phyloP scores from a whole-genome alignment of 2,888 invertebrate species.

The Chrysopilus asiliformis region DNA sequence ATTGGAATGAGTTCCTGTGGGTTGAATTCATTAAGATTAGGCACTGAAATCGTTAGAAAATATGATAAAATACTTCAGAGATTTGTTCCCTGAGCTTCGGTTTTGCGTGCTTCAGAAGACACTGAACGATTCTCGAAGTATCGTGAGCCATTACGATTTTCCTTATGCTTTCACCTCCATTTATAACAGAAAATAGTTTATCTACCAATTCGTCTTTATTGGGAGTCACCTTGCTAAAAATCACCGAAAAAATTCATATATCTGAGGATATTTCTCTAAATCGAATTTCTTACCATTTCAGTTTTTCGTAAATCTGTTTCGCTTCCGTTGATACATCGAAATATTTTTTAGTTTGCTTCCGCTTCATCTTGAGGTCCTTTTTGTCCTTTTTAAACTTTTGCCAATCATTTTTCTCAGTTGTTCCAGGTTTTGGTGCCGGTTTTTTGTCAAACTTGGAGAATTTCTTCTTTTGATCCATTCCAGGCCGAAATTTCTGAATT shows the following conservation, averaged over 20 bases:
- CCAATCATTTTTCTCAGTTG: neutral
- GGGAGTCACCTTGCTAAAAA: slow-evolving; percentile 36
- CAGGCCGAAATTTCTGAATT: too few relatives aligned
- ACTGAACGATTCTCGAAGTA: slow-evolving; percentile 78
- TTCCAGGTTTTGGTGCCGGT: too few relatives aligned
- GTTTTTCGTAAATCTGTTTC: slow-evolving; percentile 46
- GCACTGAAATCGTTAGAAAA: neutral
- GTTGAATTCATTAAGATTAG: neutral
- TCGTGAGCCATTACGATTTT: slow-evolving; percentile 73
- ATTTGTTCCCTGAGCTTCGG: slow-evolving; percentile 53
- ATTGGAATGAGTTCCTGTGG: slow-evolving; percentile 57
- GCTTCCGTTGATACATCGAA: slow-evolving; percentile 36
- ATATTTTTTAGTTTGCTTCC: neutral
- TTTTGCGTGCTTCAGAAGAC: slow-evolving; percentile 60
- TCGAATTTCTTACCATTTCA: slow-evolving; percentile 25
- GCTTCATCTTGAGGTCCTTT: neutral
- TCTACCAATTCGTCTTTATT: slow-evolving; percentile 40
- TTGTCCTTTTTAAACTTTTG: neutral
- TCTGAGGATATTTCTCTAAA: neutral
- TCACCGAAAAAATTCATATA: neutral
- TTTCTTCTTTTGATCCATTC: too few relatives aligned
- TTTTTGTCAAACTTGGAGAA: too few relatives aligned
- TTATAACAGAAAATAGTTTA: slow-evolving; percentile 49
- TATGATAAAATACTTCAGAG: slow-evolving; percentile 35
- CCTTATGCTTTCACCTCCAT: slow-evolving; percentile 43